Conservation (phyloP, 2,797 vertebrate species). For the Melanotaenia maccullochi region DNA sequence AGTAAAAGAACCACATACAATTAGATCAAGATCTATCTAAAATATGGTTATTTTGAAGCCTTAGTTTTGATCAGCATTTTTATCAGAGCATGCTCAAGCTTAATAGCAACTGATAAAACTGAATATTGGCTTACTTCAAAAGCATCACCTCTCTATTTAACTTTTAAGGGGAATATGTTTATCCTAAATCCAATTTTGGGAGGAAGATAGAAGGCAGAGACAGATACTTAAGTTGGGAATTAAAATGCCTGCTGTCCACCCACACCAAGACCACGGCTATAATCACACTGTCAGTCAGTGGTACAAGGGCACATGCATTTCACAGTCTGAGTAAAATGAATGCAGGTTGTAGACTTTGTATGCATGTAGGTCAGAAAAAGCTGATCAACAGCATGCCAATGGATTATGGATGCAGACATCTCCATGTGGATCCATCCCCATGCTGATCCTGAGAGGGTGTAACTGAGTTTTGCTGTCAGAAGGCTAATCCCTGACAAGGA, state of each 20-base stretch:
- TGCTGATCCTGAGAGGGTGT: conserved; percentile 60
- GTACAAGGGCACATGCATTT: conserved; percentile 38
- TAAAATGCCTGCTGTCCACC: conserved; percentile 58
- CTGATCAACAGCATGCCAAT: conserved; percentile 30
- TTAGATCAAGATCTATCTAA: no score
- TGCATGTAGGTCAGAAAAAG: conserved; percentile 54
- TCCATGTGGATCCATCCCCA: conserved; percentile 36
- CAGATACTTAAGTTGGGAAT: conserved; percentile 32
- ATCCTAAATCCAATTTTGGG: conserved; percentile 21
- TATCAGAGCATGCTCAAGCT: no score
- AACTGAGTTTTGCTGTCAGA: conserved; percentile 64
- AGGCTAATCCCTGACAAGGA: conserved; percentile 66
- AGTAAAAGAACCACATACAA: no score
- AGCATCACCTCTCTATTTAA: conserved; percentile 13
- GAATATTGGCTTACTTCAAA: not conserved
- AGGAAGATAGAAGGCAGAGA: conserved; percentile 18
- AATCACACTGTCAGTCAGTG: conserved; percentile 54
- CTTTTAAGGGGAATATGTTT: conserved; percentile 29
- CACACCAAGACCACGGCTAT: conserved; percentile 49
- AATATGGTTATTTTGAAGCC: no score
- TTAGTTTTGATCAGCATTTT: no score
- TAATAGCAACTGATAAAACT: not conserved
- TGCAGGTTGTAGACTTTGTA: conserved; percentile 23
- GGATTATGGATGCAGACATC: conserved; percentile 41
- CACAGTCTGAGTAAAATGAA: conserved; percentile 40